These are phyloP conservation scores for Poecile montanus DNA, from an alignment of 2,797 vertebrate genomes.

Conservation along the genomic window DNA sequence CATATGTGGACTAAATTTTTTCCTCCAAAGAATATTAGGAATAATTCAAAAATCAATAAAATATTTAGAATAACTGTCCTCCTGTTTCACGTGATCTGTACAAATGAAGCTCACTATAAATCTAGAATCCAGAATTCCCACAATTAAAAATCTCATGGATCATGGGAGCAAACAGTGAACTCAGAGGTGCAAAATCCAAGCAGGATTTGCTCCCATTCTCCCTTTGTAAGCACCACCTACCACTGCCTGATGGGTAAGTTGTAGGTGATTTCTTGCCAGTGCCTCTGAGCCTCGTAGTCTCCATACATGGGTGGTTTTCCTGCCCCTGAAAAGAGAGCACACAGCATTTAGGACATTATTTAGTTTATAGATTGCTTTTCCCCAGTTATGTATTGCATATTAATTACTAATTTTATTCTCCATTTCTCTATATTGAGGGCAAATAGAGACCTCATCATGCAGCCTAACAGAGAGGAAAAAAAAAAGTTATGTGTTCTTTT, in stretches of 20 bases:
- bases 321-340: slow-evolving; percentile 80
- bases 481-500: neutral
- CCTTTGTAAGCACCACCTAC: slow-evolving; percentile 71
- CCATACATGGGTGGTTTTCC: slow-evolving; percentile 94
- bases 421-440: neutral
- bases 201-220: neutral
- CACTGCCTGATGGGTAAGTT: slow-evolving; percentile 90
- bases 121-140: neutral
- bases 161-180: neutral
- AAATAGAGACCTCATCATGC: neutral
- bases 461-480: neutral
- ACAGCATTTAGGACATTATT: neutral
- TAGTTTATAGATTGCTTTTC: neutral
- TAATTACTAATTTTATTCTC: neutral
- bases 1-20: accelerated
- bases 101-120: neutral
- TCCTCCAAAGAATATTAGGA: neutral
- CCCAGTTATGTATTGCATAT: neutral
- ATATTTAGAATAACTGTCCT: neutral
- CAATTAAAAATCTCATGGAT: neutral
- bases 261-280: slow-evolving; percentile 97
- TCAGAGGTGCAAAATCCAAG: neutral
- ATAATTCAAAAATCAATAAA: neutral
- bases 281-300: slow-evolving; percentile 98
- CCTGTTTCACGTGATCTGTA: neutral